Evolutionary conservation across 2,113 vertebrate genomes (phyloP).

Genomic region (Pedetes capensis): DNA sequence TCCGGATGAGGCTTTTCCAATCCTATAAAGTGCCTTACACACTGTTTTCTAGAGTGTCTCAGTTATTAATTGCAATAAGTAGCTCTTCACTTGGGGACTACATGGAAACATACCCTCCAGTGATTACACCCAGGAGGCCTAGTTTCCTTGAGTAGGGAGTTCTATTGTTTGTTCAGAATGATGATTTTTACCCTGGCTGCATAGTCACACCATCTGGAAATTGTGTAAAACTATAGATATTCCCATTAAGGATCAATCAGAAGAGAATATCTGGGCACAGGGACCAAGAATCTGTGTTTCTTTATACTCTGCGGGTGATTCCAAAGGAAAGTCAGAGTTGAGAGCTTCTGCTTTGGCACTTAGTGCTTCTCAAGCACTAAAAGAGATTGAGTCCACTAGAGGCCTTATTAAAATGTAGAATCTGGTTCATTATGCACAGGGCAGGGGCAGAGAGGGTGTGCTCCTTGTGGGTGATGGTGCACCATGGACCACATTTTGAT

Average conservation of each 20-base stretch:
- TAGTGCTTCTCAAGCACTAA: neutral
- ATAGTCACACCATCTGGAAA: conserved; percentile 22
- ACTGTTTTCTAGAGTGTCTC: neutral
- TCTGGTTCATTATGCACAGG: neutral
- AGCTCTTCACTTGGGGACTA: neutral
- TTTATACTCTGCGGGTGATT: neutral
- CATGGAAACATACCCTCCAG: neutral
- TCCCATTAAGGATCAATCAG: neutral
- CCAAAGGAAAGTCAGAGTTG: neutral
- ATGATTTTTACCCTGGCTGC: neutral
- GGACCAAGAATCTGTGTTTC: neutral
- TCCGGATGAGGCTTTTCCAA: neutral
- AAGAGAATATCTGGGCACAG: neutral
- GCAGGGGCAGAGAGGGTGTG: neutral
- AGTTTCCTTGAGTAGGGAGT: neutral
- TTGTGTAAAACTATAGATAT: neutral
- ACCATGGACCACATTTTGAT: neutral
- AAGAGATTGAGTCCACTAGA: neutral
- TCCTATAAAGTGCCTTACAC: neutral
- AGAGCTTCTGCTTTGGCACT: neutral
- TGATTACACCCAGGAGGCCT: neutral
- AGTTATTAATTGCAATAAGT: neutral
- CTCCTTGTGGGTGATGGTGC: neutral
- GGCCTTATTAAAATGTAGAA: neutral
- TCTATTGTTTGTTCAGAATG: neutral